Evolutionary conservation across 2,888 invertebrate genomes (phyloP).

Genomic region (Myopa testacea): DNA sequence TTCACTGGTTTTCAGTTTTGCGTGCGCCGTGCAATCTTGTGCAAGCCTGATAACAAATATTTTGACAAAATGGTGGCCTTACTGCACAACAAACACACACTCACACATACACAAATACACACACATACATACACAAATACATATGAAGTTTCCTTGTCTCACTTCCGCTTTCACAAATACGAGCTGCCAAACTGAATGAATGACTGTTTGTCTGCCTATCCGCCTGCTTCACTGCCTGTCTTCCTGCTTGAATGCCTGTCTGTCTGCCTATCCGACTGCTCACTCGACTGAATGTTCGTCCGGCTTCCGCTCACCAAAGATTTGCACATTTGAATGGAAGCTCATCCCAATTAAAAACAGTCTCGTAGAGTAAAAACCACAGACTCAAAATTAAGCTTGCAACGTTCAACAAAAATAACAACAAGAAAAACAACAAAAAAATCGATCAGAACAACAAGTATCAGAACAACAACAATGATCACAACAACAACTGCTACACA

Average conservation of each 20-base stretch:
- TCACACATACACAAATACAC: constrained; percentile 20
- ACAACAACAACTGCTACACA: not conserved
- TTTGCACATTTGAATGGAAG: constrained; percentile 5
- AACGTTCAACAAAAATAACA: not conserved
- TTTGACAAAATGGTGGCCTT: constrained; percentile 45
- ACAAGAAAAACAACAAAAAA: too few species aligned
- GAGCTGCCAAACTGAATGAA: not conserved
- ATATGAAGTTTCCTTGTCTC: not conserved
- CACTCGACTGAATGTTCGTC: not conserved
- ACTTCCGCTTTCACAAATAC: constrained; percentile 7
- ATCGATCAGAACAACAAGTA: too few species aligned
- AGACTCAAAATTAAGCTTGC: not conserved
- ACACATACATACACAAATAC: not conserved
- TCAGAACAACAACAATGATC: constrained; percentile 7
- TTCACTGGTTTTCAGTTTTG: constrained; percentile 4
- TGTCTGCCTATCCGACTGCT: not conserved
- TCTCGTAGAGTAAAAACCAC: constrained; percentile 30
- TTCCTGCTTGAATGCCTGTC: not conserved
- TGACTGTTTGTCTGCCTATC: not conserved
- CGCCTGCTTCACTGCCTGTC: not conserved
- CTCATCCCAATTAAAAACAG: constrained; percentile 39
- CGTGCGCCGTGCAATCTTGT: constrained; percentile 45
- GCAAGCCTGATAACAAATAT: constrained; percentile 48
- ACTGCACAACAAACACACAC: constrained; percentile 27
- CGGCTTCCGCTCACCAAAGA: constrained; percentile 10